These are phyloP conservation scores for Drosophila mayaguana DNA, from an alignment of 2,888 invertebrate genomes.

Conservation along the genomic window DNA sequence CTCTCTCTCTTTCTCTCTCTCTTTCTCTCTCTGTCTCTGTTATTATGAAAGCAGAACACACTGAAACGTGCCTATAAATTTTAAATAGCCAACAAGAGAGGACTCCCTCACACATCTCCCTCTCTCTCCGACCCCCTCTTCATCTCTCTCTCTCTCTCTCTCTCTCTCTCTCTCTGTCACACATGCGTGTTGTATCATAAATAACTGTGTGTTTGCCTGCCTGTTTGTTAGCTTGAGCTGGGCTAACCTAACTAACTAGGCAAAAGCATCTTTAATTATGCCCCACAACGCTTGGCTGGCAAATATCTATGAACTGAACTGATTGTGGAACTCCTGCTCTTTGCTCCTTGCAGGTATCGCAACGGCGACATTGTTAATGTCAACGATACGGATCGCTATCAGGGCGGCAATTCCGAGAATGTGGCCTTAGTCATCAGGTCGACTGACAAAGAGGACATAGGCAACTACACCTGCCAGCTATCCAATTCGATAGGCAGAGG, in stretches of 20 bases:
- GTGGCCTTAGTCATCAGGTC: constrained; percentile 92
- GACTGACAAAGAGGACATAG: constrained; percentile 91
- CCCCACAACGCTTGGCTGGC: constrained; percentile 27
- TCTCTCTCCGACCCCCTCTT: no score
- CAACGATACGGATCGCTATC: constrained; percentile 88
- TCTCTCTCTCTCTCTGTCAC: neutral
- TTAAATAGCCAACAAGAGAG: constrained; percentile 61
- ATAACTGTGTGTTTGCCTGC: constrained; percentile 11
- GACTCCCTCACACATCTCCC: neutral
- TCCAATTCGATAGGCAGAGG: constrained; percentile 92
- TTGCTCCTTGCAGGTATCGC: constrained; percentile 87
- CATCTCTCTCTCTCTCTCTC: neutral
- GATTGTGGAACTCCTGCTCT: constrained; percentile 5
- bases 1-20: neutral
- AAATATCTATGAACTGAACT: constrained; percentile 18
- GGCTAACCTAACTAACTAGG: constrained; percentile 30
- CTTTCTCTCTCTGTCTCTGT: constrained; percentile 1
- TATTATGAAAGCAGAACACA: constrained; percentile 62
- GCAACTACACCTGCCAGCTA: constrained; percentile 93
- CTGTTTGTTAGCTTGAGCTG: constrained; percentile 14
- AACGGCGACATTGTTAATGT: constrained; percentile 88
- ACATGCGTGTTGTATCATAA: constrained; percentile 47
- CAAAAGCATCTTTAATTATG: constrained; percentile 57
- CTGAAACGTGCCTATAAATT: constrained; percentile 72
- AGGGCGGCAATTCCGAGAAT: constrained; percentile 91